Percentiles rank a stretch among this genome's conserved stretches.
These are phyloP conservation scores for Drosophila bipectinata DNA, from an alignment of 1,140 invertebrate species.

Conservation along the genomic window DNA sequence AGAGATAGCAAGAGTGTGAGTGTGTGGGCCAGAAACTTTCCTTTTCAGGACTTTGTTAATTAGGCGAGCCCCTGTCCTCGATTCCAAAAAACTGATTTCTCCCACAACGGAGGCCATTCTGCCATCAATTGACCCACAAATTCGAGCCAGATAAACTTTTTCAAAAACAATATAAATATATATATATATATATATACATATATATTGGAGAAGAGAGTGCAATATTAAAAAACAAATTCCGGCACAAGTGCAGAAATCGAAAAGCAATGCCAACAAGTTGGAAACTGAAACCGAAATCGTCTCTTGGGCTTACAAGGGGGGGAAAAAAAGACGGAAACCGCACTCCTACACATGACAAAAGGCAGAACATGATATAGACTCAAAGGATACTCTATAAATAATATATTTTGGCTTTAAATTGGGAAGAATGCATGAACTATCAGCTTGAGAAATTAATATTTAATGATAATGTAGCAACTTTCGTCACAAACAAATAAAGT, in stretches of 20 bases:
- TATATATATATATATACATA: background rate
- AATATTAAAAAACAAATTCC: slow-evolving; percentile 53
- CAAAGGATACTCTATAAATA: slow-evolving; percentile 3
- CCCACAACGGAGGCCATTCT: slow-evolving; percentile 12
- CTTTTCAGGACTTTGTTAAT: slow-evolving; percentile 71
- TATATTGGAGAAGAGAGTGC: slow-evolving; percentile 27
- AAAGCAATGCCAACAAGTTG: slow-evolving; percentile 63
- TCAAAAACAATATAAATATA: background rate
- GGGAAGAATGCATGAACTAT: too few relatives aligned
- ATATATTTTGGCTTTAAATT: too few relatives aligned
- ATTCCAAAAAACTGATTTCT: slow-evolving; percentile 36
- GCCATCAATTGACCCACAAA: slow-evolving; percentile 62
- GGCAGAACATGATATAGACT: background rate
- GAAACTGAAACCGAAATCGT: slow-evolving; percentile 45
- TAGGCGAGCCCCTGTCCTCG: slow-evolving; percentile 48
- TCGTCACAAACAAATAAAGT: too few relatives aligned
- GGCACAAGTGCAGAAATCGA: slow-evolving; percentile 55
- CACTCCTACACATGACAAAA: background rate
- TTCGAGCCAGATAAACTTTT: slow-evolving; percentile 60
- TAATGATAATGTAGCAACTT: too few relatives aligned
- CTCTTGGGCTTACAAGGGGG: slow-evolving; percentile 14
- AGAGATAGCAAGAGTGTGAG: background rate
- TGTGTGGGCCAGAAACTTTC: slow-evolving; percentile 26
- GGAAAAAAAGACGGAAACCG: background rate
- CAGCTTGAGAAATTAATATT: too few relatives aligned